Base-by-base conservation (phyloP, 1,140 invertebrate species). In the Atopsyche davidsoni region DNA sequence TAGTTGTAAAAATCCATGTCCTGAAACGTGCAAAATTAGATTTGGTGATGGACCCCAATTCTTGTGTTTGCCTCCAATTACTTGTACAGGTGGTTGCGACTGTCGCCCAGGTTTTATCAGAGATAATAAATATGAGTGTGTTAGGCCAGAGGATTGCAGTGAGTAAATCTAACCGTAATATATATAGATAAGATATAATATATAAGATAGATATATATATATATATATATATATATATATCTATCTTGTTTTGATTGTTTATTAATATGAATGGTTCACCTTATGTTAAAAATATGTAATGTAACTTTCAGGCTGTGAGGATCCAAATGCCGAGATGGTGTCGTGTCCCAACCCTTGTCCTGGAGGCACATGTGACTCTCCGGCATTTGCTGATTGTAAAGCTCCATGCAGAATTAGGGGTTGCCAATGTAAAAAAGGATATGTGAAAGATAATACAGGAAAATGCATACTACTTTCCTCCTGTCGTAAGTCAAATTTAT, bases 101-200 rank as follows among this genome's bases (percentile, higher is more conserved):
- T 56, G 54, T 21, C 11, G 24, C 2, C 25, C 46, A 10, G 53
- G 47, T 17, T 50, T 38, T 22, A 49, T 56, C 14, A 43, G 54
- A 11, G 23, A 56, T 16, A 32, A 44, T 10, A 40, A 44, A 19
- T 32, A 45, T 21, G 22, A 23, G 14, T 54, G 52, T 23, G 34
- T 54, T 14, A 28, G 22, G 16, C 34, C 21, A 18, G 46, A 44
- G 32, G 41, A 43, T 11, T 54, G 52, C 44, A 39, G 52, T 54
- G 14, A 44, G 46, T 36, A 28, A 9, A 4, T 28, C 25, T n/a
- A 28, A 7, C 7, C 25, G n/a, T 28, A 7, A 28, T 7, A 7
- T 28, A 28, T 28, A n/a, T n/a, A n/a, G n/a, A n/a, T n/a, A n/a
- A n/a, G n/a, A n/a, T n/a, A n/a, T n/a, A n/a, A n/a, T n/a, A n/a